A percentile compares a stretch with the other conserved stretches of the same genome.
Conservation (phyloP, 2,888 invertebrate species). For the Aspidiotus destructor region DNA sequence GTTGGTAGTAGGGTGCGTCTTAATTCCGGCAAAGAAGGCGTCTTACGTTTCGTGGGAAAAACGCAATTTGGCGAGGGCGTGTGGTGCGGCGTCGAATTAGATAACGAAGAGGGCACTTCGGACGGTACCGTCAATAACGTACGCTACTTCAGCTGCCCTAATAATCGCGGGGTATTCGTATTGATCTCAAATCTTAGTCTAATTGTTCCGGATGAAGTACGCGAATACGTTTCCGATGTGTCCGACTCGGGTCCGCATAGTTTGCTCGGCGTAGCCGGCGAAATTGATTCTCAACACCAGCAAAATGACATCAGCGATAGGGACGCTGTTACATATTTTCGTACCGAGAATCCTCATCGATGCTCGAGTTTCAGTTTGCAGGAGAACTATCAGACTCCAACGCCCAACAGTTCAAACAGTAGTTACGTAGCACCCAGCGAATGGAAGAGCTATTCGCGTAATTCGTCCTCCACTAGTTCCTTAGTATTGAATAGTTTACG, state of each 20-base stretch:
- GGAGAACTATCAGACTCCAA: slow-evolving; percentile 30
- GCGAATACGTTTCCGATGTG: slow-evolving; percentile 41
- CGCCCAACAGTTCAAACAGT: slow-evolving; percentile 30
- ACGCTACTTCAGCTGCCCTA: slow-evolving; percentile 53
- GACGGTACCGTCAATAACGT: slow-evolving; percentile 52
- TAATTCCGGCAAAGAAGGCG: slow-evolving; percentile 46
- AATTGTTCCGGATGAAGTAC: slow-evolving; percentile 42
- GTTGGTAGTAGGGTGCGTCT: slow-evolving; percentile 44
- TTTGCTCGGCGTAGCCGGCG: slow-evolving; percentile 41
- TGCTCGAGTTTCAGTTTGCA: slow-evolving; percentile 6
- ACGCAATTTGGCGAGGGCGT: slow-evolving; percentile 48
- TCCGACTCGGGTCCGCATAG: slow-evolving; percentile 46
- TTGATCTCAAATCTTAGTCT: slow-evolving; percentile 49
- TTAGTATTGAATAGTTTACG: slow-evolving; percentile 34
- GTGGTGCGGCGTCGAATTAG: slow-evolving; percentile 58
- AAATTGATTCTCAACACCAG: slow-evolving; percentile 20
- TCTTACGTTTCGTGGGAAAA: slow-evolving; percentile 50
- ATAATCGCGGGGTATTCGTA: slow-evolving; percentile 53
- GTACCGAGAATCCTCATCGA: slow-evolving; percentile 8
- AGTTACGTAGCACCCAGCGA: slow-evolving; percentile 32
- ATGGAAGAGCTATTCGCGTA: slow-evolving; percentile 36
- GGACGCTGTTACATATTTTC: slow-evolving; percentile 42
- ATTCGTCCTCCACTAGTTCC: slow-evolving; percentile 36
- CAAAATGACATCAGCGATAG: slow-evolving; percentile 1
- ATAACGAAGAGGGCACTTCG: slow-evolving; percentile 50